Conservation (phyloP, 2,888 invertebrate genomes). For the Amiota minor region DNA sequence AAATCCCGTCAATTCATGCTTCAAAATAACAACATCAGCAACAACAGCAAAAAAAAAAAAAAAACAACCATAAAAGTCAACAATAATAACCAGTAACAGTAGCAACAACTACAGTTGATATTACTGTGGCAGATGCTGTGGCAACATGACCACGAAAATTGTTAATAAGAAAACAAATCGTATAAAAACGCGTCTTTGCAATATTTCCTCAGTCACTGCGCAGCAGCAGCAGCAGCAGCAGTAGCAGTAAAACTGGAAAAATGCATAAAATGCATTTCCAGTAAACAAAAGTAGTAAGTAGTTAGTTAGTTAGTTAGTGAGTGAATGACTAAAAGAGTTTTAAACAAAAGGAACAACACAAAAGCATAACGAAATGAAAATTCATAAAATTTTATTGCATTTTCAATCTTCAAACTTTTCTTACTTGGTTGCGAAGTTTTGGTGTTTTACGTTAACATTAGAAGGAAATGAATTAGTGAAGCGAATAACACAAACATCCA, state of each 20-base stretch:
- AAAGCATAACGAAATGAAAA: conserved; percentile 51
- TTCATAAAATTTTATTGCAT: conserved; percentile 41
- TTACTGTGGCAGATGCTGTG: not conserved
- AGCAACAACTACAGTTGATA: too few species aligned
- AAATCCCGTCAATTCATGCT: conserved; percentile 54
- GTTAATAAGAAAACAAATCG: conserved; percentile 15
- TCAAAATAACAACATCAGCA: conserved; percentile 6
- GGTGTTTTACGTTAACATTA: conserved; percentile 45
- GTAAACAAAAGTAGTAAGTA: too few species aligned
- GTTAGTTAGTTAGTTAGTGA: conserved; percentile 25
- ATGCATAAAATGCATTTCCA: too few species aligned
- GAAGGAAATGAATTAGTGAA: conserved; percentile 63
- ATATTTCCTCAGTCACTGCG: conserved; percentile 54
- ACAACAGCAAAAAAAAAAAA: conserved; percentile 1
- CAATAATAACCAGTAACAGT: too few species aligned
- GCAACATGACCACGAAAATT: conserved; percentile 9
- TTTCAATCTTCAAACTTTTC: conserved; percentile 39
- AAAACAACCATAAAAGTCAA: not conserved
- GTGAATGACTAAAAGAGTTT: conserved; percentile 7
- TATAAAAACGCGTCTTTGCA: conserved; percentile 20
- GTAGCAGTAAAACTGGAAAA: conserved; percentile 44
- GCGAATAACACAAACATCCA: too few species aligned
- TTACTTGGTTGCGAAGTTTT: conserved; percentile 29
- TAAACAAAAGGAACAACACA: conserved; percentile 26
- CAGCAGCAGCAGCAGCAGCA: not conserved